Base-by-base conservation (phyloP, 2,113 vertebrate genomes). In the Cepphus grylle region DNA sequence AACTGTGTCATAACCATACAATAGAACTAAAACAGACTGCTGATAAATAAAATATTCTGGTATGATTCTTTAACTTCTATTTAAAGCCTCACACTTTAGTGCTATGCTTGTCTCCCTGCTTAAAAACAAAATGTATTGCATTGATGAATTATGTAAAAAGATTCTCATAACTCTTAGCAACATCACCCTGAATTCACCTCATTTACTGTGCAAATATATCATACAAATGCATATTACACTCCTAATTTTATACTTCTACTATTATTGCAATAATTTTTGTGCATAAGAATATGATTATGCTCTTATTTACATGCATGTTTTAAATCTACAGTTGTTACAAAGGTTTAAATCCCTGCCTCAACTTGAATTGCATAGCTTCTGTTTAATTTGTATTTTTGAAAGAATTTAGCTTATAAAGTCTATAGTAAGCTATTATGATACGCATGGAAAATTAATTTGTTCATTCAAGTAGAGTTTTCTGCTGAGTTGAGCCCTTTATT, bases 391-490 rank as follows among this genome's bases (percentile, higher is more conserved):
- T 90, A 52, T 79, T 91, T 96, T 87, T 86, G 43, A 96, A 97
- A 94, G 15, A 93, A 70, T 76, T 92, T 84, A 74, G 27, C 87
- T 65, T 88, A 95, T 96, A 63, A 96, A 93, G 73, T 94, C 50
- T 73, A 69, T 80, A 62, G 66, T 93, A 89, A 96, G 49, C 67
- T 96, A 96, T 95, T 94, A 94, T 21, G 23, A 53, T 93, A 94
- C 92, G 65, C 82, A 95, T 85, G 40, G 92, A 92, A 96, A 98
- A 97, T 80, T 72, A 96, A 92, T 95, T 95, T 92, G 72, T 95
- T 97, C 95, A 92, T 96, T 98, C 92, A 97, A 89, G 45, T 96
- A 97, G 94, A 93, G 87, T 90, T 97, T 97, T 97, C 83, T 94
- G 81, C 83, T 95, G 90, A 97, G 81, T 86, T 94, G 66, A 97